Base-by-base conservation (phyloP, 2,888 invertebrate species). In the Cistogaster globosa region DNA sequence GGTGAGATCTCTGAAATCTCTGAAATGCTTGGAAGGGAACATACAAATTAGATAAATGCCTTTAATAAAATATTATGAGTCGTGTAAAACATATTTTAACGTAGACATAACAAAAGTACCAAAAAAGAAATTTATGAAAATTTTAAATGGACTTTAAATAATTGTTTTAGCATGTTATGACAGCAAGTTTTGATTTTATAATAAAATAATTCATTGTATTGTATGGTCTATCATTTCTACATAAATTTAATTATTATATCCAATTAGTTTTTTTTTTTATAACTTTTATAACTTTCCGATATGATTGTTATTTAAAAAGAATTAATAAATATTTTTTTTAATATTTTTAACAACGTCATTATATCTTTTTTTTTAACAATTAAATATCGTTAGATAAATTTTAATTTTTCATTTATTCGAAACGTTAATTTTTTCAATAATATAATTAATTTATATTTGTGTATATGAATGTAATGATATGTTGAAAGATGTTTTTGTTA, bases 381-480 rank as follows among this genome's bases (percentile, higher is more conserved):
- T 11, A 6, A 53, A 57, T 82, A n/a, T 72, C 12, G 11, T 26
- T 38, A 12, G 38, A 32, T 48, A 11, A 63, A 2, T 12, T 38
- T 42, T n/a, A 7, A 5, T 32, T 42, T 58, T n/a, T 42, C 12
- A 48, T 48, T 48, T 69, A 7, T 71, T 36, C 20, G n/a, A 36
- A 2, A 26, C 36, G 2, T n/a, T 63, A 58, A 57, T 72, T 68
- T 32, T 38, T 18, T 38, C 55, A 14, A 48, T 62, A 55, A 58
- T 67, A 60, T 42, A 42, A 12, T 42, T 42, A 2, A 55, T 32
- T 32, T 67, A 45, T 65, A 1, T 57, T 38, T 57, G 12, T 62
- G 26, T 62, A 68, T 77, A 82, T 85, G 82, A 78, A 72, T 81
- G 58, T 60, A 78, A 65, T 85, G 85, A 85, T 85, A 85, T 85